Base-by-base conservation (phyloP, 2,888 invertebrate genomes). In the Tuta absoluta region DNA sequence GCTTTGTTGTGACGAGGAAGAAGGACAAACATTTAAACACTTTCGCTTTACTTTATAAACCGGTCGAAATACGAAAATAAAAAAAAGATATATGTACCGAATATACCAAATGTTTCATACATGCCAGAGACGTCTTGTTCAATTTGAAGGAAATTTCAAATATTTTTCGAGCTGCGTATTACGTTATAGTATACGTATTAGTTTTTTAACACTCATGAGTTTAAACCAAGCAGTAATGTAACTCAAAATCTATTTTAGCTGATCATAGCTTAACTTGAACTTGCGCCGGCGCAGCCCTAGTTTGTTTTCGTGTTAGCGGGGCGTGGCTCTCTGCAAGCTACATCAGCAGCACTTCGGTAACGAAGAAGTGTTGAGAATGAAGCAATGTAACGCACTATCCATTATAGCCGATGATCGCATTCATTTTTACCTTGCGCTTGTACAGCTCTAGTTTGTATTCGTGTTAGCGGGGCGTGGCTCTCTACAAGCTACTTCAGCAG, bases 381-480 rank as follows among this genome's bases (percentile, higher is more conserved):
- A n/a, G 56, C 56, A 56, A 56, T 56, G 56, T 53, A 56, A 28
- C 14, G 3, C 14, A 56, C 28, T 7, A 14, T 5, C n/a, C 10
- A 28, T 7, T 3, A 1, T 2, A 28, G 17, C 17, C 17, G 33
- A 33, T 56, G 33, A 7, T 17, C 2, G 3, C 28, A n/a, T n/a
- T 28, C 10, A 56, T 56, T 33, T 56, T 56, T 33, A 56, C 33
- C 56, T 56, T 56, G 56, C n/a, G 33, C 24, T 14, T n/a, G 56
- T 17, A 19, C 33, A 17, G 17, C 33, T 33, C 56, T 33, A n/a
- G 56, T n/a, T 56, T 19, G 56, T 33, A 53, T 28, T 56, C 56
- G 56, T 56, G 56, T 24, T 19, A 56, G 33, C 56, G 56, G 56
- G 33, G 56, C 56, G 56, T 28, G 28, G 14, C n/a, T n/a, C 56